Base-by-base conservation (phyloP, 2,797 vertebrate species). In the Bovichtus variegatus region DNA sequence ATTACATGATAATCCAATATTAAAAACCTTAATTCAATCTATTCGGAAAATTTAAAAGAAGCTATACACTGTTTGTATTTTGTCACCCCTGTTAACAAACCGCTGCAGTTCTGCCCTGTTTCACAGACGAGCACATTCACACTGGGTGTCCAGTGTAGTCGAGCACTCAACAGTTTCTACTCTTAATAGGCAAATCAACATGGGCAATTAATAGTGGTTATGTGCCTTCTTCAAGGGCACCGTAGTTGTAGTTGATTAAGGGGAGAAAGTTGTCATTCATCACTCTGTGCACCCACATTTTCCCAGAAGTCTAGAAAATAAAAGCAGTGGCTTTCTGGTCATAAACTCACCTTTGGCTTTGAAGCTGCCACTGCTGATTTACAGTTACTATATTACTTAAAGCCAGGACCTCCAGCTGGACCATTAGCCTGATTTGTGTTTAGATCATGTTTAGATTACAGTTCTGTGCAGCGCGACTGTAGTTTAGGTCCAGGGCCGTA, bases 331-430 rank as follows among this genome's bases (percentile, higher is more conserved):
- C 36, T 62, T 63, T 51, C 43, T 16, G 15, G 40, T 55, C 12
- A 43, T 62, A 16, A n/a, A 51, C 41, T 36, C 70, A 47, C 25
- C 29, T 29, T 50, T 49, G n/a, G 9, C 25, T 66, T 71, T 36
- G 54, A 13, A 54, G 55, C 36, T 54, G 36, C 18, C 10, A 18
- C 44, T 40, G 44, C 61, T 50, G 78, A 67, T 57, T 68, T 43
- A 57, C 13, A 49, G 25, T 38, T 38, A n/a, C 47, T 31, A 38
- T 16, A 47, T n/a, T 51, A 34, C 62, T 27, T 31, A 47, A 72
- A 57, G 63, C 16, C 8, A 62, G 60, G 49, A 18, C 43, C 15
- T 55, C 21, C 16, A 43, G 57, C 23, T 40, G 44, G 64, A 40
- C 15, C 53, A 64, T 69, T 64, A 54, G 5, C 10, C 49, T 25